Percentiles rank a stretch among this genome's conserved stretches.
These are phyloP conservation scores for Chloropsis cyanopogon DNA, from an alignment of 2,113 vertebrate species.

Conservation along the genomic window DNA sequence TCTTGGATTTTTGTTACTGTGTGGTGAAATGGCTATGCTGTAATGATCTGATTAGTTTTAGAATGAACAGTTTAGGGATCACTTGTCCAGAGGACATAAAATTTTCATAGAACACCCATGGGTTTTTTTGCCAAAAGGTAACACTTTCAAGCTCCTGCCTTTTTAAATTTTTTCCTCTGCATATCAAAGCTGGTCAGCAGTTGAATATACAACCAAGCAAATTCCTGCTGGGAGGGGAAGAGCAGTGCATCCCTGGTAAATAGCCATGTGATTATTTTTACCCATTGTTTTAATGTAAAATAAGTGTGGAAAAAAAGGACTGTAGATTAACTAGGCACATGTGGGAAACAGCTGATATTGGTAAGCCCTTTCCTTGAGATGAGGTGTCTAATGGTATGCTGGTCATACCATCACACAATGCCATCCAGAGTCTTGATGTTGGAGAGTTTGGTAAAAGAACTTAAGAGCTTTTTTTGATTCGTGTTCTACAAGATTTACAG, in stretches of 20 bases:
- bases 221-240: neutral
- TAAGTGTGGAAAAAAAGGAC: neutral
- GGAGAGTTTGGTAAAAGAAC: neutral
- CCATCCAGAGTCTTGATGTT: neutral
- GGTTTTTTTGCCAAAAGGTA: neutral
- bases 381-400: neutral
- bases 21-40: neutral
- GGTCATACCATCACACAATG: neutral
- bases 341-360: neutral
- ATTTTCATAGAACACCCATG: neutral
- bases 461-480: neutral
- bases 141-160: neutral
- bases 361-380: neutral
- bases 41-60: neutral
- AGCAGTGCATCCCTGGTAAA: neutral
- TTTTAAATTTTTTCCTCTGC: neutral
- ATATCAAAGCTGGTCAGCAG: neutral
- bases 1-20: neutral
- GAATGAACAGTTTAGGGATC: neutral
- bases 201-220: neutral
- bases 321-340: neutral
- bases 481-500: neutral
- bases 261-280: neutral
- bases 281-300: neutral
- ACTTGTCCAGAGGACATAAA: neutral